Conservation (phyloP, 2,888 invertebrate species). For the Serripes groenlandicus region DNA sequence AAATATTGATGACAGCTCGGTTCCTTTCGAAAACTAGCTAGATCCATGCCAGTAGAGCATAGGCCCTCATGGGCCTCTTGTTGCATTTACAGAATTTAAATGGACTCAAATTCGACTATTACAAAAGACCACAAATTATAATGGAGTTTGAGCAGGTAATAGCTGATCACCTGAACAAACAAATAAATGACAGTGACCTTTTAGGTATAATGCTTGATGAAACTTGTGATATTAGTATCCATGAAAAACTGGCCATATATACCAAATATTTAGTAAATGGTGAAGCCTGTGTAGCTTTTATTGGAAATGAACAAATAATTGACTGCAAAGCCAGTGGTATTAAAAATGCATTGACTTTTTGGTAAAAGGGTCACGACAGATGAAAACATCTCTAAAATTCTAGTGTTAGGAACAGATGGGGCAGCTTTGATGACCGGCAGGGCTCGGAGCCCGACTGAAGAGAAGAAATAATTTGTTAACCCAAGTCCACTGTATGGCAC, state of each 20-base stretch:
- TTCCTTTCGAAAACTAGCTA: too few species aligned
- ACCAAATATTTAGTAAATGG: neutral
- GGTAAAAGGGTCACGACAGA: neutral
- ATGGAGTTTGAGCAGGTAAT: too few species aligned
- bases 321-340: neutral
- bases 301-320: neutral
- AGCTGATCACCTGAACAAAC: too few species aligned
- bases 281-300: neutral
- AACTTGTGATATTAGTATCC: neutral
- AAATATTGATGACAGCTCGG: too few species aligned
- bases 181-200: neutral
- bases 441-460: neutral
- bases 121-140: too few species aligned
- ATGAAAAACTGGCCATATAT: conserved; percentile 1
- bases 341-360: neutral
- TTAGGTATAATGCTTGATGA: neutral
- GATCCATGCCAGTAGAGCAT: too few species aligned
- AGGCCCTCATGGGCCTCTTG: too few species aligned
- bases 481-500: neutral
- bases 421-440: neutral
- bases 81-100: too few species aligned
- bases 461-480: neutral
- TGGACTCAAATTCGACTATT: too few species aligned
- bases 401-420: neutral
- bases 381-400: neutral